A percentile compares a stretch with the other conserved stretches of the same genome.
Conservation (phyloP, 2,888 invertebrate genomes). For the Drosophila borborema region DNA sequence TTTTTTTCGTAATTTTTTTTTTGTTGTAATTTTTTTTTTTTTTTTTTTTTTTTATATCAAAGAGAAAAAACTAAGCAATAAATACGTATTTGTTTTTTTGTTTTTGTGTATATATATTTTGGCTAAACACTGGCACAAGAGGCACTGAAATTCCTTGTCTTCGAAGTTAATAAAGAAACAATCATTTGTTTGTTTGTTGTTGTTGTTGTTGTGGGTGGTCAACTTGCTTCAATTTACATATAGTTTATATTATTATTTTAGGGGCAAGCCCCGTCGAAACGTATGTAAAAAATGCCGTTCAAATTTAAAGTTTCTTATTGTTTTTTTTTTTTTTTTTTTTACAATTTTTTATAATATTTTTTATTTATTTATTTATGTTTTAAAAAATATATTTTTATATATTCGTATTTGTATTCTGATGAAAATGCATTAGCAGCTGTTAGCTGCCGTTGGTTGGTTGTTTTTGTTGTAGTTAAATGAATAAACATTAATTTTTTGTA, state of each 20-base stretch:
- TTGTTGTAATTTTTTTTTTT: slow-evolving; percentile 57
- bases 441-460: too few relatives aligned
- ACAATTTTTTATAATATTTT: too few relatives aligned
- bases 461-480: too few relatives aligned
- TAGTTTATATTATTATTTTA: slow-evolving; percentile 14
- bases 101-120: slow-evolving; percentile 76
- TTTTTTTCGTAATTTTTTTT: too few relatives aligned
- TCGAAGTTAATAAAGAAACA: slow-evolving; percentile 74
- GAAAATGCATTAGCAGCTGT: too few relatives aligned
- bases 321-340: too few relatives aligned
- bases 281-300: slow-evolving; percentile 72
- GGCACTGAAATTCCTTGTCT: slow-evolving; percentile 82
- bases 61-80: slow-evolving; percentile 81
- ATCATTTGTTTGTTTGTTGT: slow-evolving; percentile 49
- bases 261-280: slow-evolving; percentile 52
- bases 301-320: too few relatives aligned
- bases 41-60: slow-evolving; percentile 70
- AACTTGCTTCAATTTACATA: slow-evolving; percentile 40
- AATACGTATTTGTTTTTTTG: slow-evolving; percentile 72
- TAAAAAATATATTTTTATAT: too few relatives aligned
- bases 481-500: too few relatives aligned
- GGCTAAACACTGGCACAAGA: slow-evolving; percentile 82
- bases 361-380: too few relatives aligned
- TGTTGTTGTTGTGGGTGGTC: slow-evolving; percentile 33
- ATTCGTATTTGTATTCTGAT: too few relatives aligned